A percentile compares a stretch with the other conserved stretches of the same genome.
Evolutionary conservation across 2,888 invertebrate species (phyloP).

Genomic region (Petrolisthes cinctipes): DNA sequence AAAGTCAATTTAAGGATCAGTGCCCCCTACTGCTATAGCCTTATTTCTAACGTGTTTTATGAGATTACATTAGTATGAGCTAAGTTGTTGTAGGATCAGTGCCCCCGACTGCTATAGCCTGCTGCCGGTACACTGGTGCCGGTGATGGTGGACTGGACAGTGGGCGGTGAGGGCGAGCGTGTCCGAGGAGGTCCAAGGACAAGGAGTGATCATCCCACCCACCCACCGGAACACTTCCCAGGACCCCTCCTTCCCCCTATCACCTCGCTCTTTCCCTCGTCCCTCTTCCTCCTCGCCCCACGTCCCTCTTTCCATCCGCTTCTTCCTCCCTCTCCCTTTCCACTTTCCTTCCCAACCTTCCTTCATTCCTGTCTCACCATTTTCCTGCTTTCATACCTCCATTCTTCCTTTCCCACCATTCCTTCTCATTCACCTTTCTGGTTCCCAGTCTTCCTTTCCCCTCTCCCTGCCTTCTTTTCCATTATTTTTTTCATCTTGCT

Average conservation of each 20-base stretch:
- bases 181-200: constrained; percentile 7
- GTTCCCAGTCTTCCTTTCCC: not conserved
- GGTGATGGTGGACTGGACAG: not conserved
- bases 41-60: too few relatives aligned
- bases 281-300: not conserved
- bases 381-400: not conserved
- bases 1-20: too few relatives aligned
- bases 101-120: too few relatives aligned
- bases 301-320: not conserved
- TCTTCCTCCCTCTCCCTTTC: not conserved
- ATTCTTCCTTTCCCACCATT: not conserved
- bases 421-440: not conserved
- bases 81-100: too few relatives aligned
- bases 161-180: not conserved
- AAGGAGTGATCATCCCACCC: constrained; percentile 7
- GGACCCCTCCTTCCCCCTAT: not conserved
- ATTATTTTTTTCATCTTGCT: not conserved
- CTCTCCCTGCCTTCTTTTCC: not conserved
- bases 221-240: constrained; percentile 12
- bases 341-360: not conserved
- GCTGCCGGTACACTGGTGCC: not conserved
- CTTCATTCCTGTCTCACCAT: not conserved
- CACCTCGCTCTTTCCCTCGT: not conserved
- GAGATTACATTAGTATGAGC: too few relatives aligned
- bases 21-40: too few relatives aligned